These are phyloP conservation scores for Scytalopus superciliaris DNA, from an alignment of 2,113 vertebrate genomes.

Conservation along the genomic window DNA sequence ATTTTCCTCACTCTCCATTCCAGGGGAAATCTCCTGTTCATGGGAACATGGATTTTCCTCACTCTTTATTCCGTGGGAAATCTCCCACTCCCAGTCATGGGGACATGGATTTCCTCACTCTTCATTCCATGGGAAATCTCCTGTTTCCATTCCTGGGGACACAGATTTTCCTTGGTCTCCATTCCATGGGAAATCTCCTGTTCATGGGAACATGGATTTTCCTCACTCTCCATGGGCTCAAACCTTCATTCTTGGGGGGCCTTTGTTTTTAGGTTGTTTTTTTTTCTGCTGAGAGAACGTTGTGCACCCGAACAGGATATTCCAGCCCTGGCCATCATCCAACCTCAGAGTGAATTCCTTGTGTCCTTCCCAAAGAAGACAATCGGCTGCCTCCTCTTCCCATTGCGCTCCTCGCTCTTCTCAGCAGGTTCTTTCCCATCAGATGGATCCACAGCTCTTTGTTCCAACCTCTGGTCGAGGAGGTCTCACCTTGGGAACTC, in stretches of 20 bases:
- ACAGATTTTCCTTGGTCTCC: too few relatives aligned
- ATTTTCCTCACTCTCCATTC: background rate
- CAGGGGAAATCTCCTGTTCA: too few relatives aligned
- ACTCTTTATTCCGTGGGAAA: too few relatives aligned
- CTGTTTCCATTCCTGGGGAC: too few relatives aligned
- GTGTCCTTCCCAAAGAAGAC: too few relatives aligned
- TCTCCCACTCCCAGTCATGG: too few relatives aligned
- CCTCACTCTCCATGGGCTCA: background rate
- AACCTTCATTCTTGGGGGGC: too few relatives aligned
- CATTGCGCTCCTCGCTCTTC: background rate
- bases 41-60: too few relatives aligned
- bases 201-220: too few relatives aligned
- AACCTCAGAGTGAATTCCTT: background rate
- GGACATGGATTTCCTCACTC: too few relatives aligned
- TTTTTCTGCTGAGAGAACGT: background rate
- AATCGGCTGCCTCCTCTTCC: background rate
- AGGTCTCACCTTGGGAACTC: background rate
- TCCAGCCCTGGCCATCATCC: background rate
- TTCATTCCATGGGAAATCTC: too few relatives aligned
- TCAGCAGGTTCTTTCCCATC: background rate
- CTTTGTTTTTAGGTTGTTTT: background rate
- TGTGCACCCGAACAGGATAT: background rate
- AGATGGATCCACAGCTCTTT: background rate
- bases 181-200: too few relatives aligned
- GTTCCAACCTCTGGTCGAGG: background rate